phyloP scores from a whole-genome alignment of 1,140 invertebrate genomes.

The Mesaphorura yosii region DNA sequence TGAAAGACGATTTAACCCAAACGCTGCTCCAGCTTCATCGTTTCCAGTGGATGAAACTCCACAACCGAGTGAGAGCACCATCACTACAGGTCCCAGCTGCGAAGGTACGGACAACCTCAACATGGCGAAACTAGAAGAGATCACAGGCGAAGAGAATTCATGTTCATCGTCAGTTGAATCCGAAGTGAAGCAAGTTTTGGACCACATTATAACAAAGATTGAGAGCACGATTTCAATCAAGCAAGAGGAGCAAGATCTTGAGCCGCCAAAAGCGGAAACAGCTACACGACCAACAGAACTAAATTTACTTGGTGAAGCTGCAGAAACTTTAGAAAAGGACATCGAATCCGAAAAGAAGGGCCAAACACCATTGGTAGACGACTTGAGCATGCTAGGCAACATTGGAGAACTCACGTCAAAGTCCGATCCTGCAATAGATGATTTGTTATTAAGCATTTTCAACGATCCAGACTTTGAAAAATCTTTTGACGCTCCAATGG shows the following conservation, averaged over 20 bases:
- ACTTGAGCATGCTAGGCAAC: not conserved
- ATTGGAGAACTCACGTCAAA: not conserved
- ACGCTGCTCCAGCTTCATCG: not conserved
- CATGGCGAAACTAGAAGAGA: not conserved
- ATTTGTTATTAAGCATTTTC: slow-evolving; percentile 5
- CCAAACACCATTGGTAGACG: not conserved
- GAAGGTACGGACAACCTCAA: not conserved
- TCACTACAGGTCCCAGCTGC: not conserved
- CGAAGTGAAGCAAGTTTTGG: not conserved
- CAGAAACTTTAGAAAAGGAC: not conserved
- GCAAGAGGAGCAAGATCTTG: not conserved
- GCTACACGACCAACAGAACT: not conserved
- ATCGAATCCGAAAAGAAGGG: not conserved
- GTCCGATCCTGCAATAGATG: not conserved
- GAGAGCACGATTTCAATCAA: not conserved
- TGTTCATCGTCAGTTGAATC: no score
- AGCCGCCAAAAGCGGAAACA: not conserved
- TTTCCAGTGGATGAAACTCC: not conserved
- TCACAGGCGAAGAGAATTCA: not conserved
- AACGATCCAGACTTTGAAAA: not conserved
- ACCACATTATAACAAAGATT: not conserved
- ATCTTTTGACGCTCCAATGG: not conserved
- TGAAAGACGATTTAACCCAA: not conserved
- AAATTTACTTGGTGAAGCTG: not conserved
- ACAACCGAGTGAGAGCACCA: not conserved